These are phyloP conservation scores for Microcaecilia unicolor DNA, from an alignment of 2,797 vertebrate species.

Conservation along the genomic window DNA sequence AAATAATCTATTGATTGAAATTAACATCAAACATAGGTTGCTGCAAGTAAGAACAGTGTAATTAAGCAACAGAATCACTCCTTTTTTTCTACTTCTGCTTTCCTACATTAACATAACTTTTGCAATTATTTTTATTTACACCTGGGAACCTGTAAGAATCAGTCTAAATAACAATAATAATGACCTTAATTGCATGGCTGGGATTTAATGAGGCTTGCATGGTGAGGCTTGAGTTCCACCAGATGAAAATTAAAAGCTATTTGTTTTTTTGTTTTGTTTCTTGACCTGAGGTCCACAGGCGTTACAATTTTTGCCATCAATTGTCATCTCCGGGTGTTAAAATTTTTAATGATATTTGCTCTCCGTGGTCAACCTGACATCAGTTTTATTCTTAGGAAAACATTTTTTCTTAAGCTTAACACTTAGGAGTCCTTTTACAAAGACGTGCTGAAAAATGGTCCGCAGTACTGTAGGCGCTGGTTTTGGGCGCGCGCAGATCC, in stretches of 20 bases:
- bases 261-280: too few species aligned
- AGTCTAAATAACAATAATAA: slow-evolving; percentile 52
- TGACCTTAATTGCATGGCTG: slow-evolving; percentile 20
- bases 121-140: slow-evolving; percentile 45
- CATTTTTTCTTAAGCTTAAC: too few species aligned
- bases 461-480: too few species aligned
- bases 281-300: neutral
- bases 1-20: slow-evolving; percentile 35
- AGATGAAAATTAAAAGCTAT: neutral
- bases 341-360: neutral
- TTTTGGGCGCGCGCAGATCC: too few species aligned
- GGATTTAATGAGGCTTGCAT: slow-evolving; percentile 11
- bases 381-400: too few species aligned
- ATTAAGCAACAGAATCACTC: slow-evolving; percentile 64
- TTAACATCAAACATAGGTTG: slow-evolving; percentile 37
- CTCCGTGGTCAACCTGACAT: too few species aligned
- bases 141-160: slow-evolving; percentile 30
- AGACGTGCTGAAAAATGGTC: too few species aligned
- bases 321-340: neutral
- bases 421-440: too few species aligned
- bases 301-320: neutral
- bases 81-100: slow-evolving; percentile 53
- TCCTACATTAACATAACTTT: slow-evolving; percentile 36
- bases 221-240: slow-evolving; percentile 5
- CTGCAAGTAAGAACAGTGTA: slow-evolving; percentile 51